These are phyloP conservation scores for Gastracanthus pulcherrimus DNA, from an alignment of 2,888 invertebrate species.

Conservation along the genomic window DNA sequence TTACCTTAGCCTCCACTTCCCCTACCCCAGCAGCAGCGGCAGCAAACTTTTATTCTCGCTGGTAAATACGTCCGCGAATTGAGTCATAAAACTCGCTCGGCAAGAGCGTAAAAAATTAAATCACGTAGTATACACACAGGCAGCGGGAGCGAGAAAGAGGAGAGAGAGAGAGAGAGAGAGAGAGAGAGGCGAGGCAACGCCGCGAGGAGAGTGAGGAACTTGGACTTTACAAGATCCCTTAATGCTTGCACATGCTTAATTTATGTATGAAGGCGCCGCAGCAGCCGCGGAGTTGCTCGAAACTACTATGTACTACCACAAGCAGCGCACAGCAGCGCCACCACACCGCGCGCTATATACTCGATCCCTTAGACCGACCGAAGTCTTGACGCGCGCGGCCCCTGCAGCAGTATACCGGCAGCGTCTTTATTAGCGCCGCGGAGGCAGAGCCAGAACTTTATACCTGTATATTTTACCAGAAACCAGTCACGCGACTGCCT, in stretches of 20 bases:
- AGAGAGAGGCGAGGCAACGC: neutral
- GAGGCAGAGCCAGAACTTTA: conserved; percentile 36
- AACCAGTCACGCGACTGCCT: conserved; percentile 41
- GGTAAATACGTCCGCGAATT: conserved; percentile 55
- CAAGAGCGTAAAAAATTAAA: conserved; percentile 51
- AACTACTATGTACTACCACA: conserved; percentile 2
- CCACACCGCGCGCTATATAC: neutral
- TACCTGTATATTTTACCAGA: conserved; percentile 54
- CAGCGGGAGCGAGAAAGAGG: neutral
- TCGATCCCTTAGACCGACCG: neutral
- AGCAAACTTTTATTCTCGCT: conserved; percentile 57
- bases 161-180: neutral
- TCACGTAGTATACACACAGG: conserved; percentile 44
- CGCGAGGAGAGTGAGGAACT: conserved; percentile 21
- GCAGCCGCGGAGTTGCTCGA: conserved; percentile 21
- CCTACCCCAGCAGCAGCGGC: conserved; percentile 12
- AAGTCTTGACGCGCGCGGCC: conserved; percentile 41
- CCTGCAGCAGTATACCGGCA: no score
- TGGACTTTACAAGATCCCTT: conserved; percentile 58
- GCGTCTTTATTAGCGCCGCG: conserved; percentile 52
- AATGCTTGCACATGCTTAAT: conserved; percentile 58
- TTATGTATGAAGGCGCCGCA: conserved; percentile 52
- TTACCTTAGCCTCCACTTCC: conserved; percentile 17
- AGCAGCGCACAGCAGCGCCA: neutral
- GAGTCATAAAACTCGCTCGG: conserved; percentile 45